A percentile compares a stretch with the other conserved stretches of the same genome.
These are phyloP conservation scores for Aphelenchoides besseyi DNA, from an alignment of 1,140 invertebrate genomes.

Conservation along the genomic window DNA sequence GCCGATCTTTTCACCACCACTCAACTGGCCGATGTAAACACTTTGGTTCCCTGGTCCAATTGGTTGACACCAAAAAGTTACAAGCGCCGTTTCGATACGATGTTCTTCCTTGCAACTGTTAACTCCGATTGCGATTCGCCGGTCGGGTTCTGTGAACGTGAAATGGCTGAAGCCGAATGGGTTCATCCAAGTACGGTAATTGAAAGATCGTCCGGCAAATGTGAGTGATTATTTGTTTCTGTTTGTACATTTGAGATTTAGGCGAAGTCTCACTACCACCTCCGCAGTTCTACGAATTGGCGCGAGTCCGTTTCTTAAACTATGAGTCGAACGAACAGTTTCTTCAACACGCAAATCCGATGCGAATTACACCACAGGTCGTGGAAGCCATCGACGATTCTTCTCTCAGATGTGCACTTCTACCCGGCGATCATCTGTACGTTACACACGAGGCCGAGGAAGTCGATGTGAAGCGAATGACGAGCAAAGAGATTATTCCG, in stretches of 20 bases:
- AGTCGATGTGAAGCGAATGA: neutral
- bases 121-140: neutral
- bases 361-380: slow-evolving; percentile 4
- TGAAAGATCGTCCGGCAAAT: slow-evolving; percentile 9
- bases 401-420: neutral
- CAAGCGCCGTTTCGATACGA: neutral
- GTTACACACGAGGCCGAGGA: neutral
- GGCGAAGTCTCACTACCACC: neutral
- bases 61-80: slow-evolving; percentile 14
- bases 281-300: slow-evolving; percentile 18
- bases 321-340: neutral
- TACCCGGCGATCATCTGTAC: slow-evolving; percentile 17
- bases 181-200: neutral
- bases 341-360: neutral
- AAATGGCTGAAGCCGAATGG: slow-evolving; percentile 14
- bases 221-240: neutral
- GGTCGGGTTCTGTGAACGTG: neutral
- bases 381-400: neutral
- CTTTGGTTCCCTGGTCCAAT: neutral
- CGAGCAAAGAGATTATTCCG: neutral
- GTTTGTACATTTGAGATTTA: slow-evolving; percentile 2
- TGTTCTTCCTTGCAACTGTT: neutral
- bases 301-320: neutral
- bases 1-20: slow-evolving; percentile 1
- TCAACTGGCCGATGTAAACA: slow-evolving; percentile 2